Evolutionary conservation across 2,888 invertebrate species (phyloP).

Genomic region (Drosophila neonasuta): DNA sequence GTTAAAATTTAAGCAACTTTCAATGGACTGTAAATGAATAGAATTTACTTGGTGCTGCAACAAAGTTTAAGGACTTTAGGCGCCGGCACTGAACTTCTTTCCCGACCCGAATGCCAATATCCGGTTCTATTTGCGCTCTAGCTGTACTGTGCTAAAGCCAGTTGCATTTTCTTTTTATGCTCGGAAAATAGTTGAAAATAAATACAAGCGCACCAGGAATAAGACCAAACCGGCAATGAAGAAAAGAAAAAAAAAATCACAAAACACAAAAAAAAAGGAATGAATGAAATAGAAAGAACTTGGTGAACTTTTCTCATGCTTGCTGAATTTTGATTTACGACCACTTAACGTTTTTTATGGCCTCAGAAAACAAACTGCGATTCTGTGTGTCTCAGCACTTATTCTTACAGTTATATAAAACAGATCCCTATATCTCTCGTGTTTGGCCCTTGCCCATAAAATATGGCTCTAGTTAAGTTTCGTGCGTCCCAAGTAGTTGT

Average conservation of each 20-base stretch:
- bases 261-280: constrained; percentile 11
- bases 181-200: constrained; percentile 60
- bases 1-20: constrained; percentile 73
- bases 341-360: constrained; percentile 75
- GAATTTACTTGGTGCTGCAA: constrained; percentile 47
- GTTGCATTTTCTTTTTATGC: constrained; percentile 48
- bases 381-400: constrained; percentile 42
- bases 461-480: constrained; percentile 15
- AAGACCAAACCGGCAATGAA: constrained; percentile 33
- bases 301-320: constrained; percentile 64
- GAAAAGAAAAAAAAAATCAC: constrained; percentile 6
- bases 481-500: constrained; percentile 20
- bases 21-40: constrained; percentile 73
- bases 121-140: constrained; percentile 35
- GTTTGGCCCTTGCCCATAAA: constrained; percentile 6
- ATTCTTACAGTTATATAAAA: constrained; percentile 40
- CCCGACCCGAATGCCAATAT: constrained; percentile 40
- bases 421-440: constrained; percentile 20
- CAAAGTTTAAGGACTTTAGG: constrained; percentile 45
- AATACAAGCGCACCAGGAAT: constrained; percentile 45
- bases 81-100: constrained; percentile 33
- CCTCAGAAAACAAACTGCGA: constrained; percentile 49
- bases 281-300: constrained; percentile 17
- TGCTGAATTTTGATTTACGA: constrained; percentile 73
- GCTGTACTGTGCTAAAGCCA: constrained; percentile 14